These are phyloP conservation scores for Acyrthosiphon pisum DNA, from an alignment of 1,140 invertebrate genomes.

Conservation along the genomic window DNA sequence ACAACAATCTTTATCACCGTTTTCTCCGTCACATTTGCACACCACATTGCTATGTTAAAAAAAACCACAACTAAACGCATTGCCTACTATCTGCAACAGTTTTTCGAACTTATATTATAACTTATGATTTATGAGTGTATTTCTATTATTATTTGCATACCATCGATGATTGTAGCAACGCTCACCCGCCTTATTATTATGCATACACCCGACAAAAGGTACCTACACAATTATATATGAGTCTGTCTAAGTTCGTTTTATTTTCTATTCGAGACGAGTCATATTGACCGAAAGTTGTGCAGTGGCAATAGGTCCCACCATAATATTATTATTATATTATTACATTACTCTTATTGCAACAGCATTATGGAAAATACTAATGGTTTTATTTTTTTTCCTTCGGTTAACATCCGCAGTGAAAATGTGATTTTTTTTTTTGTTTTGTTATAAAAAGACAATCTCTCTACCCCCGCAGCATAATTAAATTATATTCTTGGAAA, in stretches of 20 bases:
- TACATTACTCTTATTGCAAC: no score
- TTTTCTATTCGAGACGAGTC: neutral
- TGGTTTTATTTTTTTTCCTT: neutral
- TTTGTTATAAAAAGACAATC: neutral
- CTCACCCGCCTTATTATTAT: neutral
- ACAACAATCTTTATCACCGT: neutral
- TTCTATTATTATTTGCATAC: neutral
- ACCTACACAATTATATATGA: neutral
- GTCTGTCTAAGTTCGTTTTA: neutral
- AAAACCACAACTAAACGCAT: neutral
- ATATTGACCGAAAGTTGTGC: neutral
- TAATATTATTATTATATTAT: neutral
- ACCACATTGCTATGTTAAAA: neutral
- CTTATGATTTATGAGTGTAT: neutral
- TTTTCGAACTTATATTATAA: neutral
- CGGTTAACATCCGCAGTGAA: neutral
- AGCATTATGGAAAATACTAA: neutral
- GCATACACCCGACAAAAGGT: no score
- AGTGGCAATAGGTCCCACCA: neutral
- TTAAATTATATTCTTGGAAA: neutral
- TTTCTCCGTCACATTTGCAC: neutral
- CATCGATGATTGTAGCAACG: neutral
- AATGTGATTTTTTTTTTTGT: neutral
- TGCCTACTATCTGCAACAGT: no score
- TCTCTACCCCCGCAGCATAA: neutral